Percentiles rank a stretch among this genome's conserved stretches.
These are phyloP conservation scores for Leptinotarsa texana DNA, from an alignment of 1,140 invertebrate species.

Conservation along the genomic window DNA sequence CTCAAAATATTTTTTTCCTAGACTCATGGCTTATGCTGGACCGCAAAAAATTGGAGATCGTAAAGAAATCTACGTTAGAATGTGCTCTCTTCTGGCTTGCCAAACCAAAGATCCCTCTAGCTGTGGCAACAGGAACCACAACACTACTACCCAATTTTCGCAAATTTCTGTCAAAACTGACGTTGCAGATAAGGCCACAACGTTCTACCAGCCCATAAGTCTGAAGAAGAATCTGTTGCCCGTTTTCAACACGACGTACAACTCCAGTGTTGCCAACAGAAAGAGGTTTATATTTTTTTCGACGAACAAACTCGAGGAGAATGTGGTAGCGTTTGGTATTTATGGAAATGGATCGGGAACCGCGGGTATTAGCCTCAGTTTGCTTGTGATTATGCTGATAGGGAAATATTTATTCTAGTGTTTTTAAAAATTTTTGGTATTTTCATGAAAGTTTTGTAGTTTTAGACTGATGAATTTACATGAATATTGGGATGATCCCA, in stretches of 20 bases:
- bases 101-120: neutral
- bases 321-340: slow-evolving; percentile 11
- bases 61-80: neutral
- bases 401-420: neutral
- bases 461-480: too few relatives aligned
- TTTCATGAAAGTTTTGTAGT: too few relatives aligned
- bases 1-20: neutral
- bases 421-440: too few relatives aligned
- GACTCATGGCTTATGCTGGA: slow-evolving; percentile 13
- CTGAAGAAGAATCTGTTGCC: neutral
- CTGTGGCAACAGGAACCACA: neutral
- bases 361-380: neutral
- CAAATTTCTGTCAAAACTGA: neutral
- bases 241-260: slow-evolving; percentile 11
- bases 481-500: too few relatives aligned
- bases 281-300: neutral
- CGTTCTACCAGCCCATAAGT: neutral
- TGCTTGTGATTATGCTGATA: neutral
- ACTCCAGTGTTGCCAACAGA: slow-evolving; percentile 4
- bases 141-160: neutral
- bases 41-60: neutral
- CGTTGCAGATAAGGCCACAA: neutral
- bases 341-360: neutral
- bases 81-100: slow-evolving; percentile 8
- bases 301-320: neutral